A percentile compares a stretch with the other conserved stretches of the same genome.
Evolutionary conservation across 2,888 invertebrate species (phyloP).

Genomic region (Phragmatobia fuliginosa): DNA sequence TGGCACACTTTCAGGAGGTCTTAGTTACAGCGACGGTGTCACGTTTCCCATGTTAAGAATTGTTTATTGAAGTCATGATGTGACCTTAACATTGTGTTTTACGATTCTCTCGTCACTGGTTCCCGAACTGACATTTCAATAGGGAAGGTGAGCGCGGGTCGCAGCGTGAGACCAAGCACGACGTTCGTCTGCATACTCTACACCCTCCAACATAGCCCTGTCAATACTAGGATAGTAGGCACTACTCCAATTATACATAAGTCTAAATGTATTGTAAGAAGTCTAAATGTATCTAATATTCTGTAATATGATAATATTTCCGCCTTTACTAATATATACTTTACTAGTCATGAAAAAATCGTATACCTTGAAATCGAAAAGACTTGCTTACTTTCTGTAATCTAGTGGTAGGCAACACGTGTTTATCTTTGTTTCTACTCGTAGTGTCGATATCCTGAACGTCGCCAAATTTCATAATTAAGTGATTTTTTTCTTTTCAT

Average conservation of each 20-base stretch:
- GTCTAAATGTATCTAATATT: too few relatives aligned
- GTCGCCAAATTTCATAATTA: too few relatives aligned
- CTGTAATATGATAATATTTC: background rate
- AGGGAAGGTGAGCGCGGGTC: conserved; percentile 83
- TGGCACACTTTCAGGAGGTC: conserved; percentile 82
- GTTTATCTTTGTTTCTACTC: too few relatives aligned
- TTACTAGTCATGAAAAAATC: too few relatives aligned
- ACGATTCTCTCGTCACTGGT: conserved; percentile 85
- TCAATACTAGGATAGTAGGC: conserved; percentile 27
- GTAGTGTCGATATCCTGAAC: too few relatives aligned
- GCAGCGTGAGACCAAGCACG: conserved; percentile 80
- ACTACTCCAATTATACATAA: conserved; percentile 19
- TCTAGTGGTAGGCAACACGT: too few relatives aligned
- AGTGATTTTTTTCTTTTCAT: too few relatives aligned
- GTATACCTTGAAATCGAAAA: too few relatives aligned
- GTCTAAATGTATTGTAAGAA: background rate
- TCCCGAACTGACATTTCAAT: conserved; percentile 85
- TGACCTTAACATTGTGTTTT: conserved; percentile 86
- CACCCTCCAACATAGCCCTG: conserved; percentile 55
- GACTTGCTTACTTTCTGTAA: too few relatives aligned
- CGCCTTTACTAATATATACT: too few relatives aligned
- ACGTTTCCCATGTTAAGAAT: conserved; percentile 83
- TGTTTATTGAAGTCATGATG: conserved; percentile 86
- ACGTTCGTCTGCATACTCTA: conserved; percentile 63
- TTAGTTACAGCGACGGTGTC: conserved; percentile 78